Base-by-base conservation (phyloP, 2,797 vertebrate genomes). In the Pangasius macronema region DNA sequence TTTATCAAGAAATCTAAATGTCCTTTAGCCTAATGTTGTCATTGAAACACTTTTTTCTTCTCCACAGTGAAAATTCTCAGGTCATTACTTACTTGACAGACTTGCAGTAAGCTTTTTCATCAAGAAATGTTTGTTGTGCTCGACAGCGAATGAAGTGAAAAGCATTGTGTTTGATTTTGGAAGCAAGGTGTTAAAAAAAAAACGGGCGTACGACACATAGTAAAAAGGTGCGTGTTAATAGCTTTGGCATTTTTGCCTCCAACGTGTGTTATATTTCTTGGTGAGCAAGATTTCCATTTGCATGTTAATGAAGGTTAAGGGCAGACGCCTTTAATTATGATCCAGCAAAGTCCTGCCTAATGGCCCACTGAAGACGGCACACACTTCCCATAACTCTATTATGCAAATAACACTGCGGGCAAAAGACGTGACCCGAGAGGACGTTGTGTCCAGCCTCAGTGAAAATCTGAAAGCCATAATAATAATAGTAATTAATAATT, bases 301-400 rank as follows among this genome's bases (percentile, higher is more conserved):
- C 97, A 99, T 98, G 95, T 95, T 97, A 98, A 99, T 98, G 96
- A 97, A 96, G 93, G 93, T 96, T 96, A 97, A 97, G 97, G 97
- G 96, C 97, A 98, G 97, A 97, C 97, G 97, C 94, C 96, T 96
- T 96, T 98, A 98, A 99, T 99, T 98, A 97, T 95, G 97, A 95
- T 96, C 94, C 95, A 96, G 94, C 93, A 95, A 96, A 94, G 96
- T 96, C 95, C 95, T 96, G 96, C 96, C 96, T 97, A 97, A 96
- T 95, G 95, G 95, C 96, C 94, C 95, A 96, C 95, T 92, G 95
- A 97, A 97, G 94, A 96, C 94, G 95, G 92, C 94, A 95, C 96
- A 95, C 96, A 96, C 96, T 95, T 94, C 94, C 96, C 94, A 93
- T 97, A 97, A 97, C 97, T 96, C 95, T 96, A 97, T 97, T 98